Evolutionary conservation across 2,113 vertebrate species (phyloP).

Genomic region (Corythoichthys intestinalis): DNA sequence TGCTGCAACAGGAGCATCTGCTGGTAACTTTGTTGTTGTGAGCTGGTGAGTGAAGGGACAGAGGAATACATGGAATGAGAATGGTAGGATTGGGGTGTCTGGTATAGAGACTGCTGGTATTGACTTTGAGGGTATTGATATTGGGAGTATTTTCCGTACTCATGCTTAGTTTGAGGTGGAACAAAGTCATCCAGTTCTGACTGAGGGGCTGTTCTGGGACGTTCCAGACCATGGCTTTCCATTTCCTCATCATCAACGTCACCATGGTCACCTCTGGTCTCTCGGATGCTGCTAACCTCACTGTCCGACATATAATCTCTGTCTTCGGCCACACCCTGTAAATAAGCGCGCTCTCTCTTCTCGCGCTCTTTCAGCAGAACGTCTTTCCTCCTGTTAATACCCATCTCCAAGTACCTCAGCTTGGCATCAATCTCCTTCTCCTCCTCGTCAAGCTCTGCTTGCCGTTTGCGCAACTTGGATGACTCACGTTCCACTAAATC

Average conservation of each 20-base stretch:
- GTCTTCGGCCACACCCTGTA: slow-evolving; percentile 96
- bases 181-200: slow-evolving; percentile 89
- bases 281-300: slow-evolving; percentile 90
- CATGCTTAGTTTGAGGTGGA: slow-evolving; percentile 88
- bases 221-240: slow-evolving; percentile 81
- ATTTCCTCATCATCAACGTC: slow-evolving; percentile 67
- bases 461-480: slow-evolving; percentile 95
- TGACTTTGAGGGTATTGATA: slow-evolving; percentile 87
- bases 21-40: slow-evolving; percentile 89
- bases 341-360: slow-evolving; percentile 93
- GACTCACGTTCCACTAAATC: slow-evolving; percentile 95
- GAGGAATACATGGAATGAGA: slow-evolving; percentile 89
- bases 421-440: slow-evolving; percentile 99
- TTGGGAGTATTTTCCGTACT: slow-evolving; percentile 89
- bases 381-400: slow-evolving; percentile 95
- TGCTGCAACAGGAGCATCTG: slow-evolving; percentile 92
- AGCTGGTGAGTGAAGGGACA: slow-evolving; percentile 83
- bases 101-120: slow-evolving; percentile 88
- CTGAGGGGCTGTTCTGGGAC: slow-evolving; percentile 91
- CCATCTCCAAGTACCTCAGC: slow-evolving; percentile 95
- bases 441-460: slow-evolving; percentile 96
- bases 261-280: slow-evolving; percentile 76
- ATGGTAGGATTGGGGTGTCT: slow-evolving; percentile 87
- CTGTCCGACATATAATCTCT: slow-evolving; percentile 99
- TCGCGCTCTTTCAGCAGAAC: slow-evolving; percentile 91